These are phyloP conservation scores for Phoxinus phoxinus DNA, from an alignment of 2,113 vertebrate species.

Conservation along the genomic window DNA sequence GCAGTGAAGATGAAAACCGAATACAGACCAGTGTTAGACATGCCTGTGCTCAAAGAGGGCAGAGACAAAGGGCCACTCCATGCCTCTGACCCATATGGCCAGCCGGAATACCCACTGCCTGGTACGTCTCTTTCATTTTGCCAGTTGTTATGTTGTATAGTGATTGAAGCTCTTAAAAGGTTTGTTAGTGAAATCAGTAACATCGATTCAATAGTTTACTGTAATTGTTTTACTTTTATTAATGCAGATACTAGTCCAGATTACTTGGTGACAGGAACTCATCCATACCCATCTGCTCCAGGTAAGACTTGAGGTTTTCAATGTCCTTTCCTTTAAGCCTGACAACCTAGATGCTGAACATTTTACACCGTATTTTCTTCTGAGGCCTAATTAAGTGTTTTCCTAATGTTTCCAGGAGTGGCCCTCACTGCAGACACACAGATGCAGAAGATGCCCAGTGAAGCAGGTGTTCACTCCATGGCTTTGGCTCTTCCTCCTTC, in stretches of 20 bases:
- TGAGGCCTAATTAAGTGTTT: background rate
- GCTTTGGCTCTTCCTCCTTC: slow-evolving; percentile 87
- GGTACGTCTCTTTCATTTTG: slow-evolving; percentile 72
- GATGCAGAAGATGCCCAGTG: slow-evolving; percentile 94
- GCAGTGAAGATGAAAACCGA: slow-evolving; percentile 87
- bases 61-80: slow-evolving; percentile 79
- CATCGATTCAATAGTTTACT: background rate
- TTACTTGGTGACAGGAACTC: slow-evolving; percentile 94
- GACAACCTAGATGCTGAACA: background rate
- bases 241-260: slow-evolving; percentile 84
- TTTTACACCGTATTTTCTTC: background rate
- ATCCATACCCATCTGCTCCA: slow-evolving; percentile 94
- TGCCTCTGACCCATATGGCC: slow-evolving; percentile 75
- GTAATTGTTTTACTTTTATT: background rate
- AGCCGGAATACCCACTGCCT: slow-evolving; percentile 81
- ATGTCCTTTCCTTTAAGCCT: background rate
- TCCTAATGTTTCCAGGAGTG: slow-evolving; percentile 76
- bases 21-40: slow-evolving; percentile 88
- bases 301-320: slow-evolving; percentile 70
- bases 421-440: slow-evolving; percentile 95
- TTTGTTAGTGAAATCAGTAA: background rate
- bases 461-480: slow-evolving; percentile 88
- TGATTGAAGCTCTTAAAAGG: background rate
- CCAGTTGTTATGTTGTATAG: background rate
- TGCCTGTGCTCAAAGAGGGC: slow-evolving; percentile 91